Base-by-base conservation (phyloP, 2,888 invertebrate genomes). In the Nipponacmea schrenckii region DNA sequence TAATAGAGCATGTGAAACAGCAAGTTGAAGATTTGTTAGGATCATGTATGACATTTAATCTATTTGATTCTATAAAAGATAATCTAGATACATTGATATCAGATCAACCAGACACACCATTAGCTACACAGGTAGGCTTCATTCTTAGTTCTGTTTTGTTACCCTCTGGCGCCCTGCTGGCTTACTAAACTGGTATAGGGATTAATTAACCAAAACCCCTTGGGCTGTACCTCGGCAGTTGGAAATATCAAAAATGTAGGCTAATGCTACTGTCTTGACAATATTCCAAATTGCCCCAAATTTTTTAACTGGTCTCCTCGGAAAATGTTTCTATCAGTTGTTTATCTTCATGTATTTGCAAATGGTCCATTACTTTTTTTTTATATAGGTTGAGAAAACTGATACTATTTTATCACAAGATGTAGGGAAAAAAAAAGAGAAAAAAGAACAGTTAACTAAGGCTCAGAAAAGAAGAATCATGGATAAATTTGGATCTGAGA, bases 21-120 rank as follows among this genome's bases (percentile, higher is more conserved):
- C 26, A 89, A 89, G 94, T 94, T 0, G 93, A 94, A 62, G 94
- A 94, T 82, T 94, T 94, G 91, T 84, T 96, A 20, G 97, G 96
- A 0, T 94, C 94, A 90, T 96, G 96, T 2, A 96, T 97, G 96
- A 97, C 96, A 0, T 98, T 96, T 86, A 95, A 96, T 0, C 89
- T 98, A 69, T 96, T 98, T 87, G 97, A 98, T 90, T 95, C 93
- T 88, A 91, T 95, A 20, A 96, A 96, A 88, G 97, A 97, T 87
- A 93, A 93, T 84, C 91, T 93, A 46, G 90, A 92, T 0, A 81
- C 82, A 2, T 88, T 97, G 69, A 90, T 95, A 12, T 90, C 91
- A 0, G 92, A 92, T 0, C 96, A 96, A 87, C 93, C 94, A 0
- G 93, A 94, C 17, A 72, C 81, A 1, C 78, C 82, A 14, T 70